These are phyloP conservation scores for Scaptomyza polygonia DNA, from an alignment of 2,888 invertebrate genomes.

Conservation along the genomic window DNA sequence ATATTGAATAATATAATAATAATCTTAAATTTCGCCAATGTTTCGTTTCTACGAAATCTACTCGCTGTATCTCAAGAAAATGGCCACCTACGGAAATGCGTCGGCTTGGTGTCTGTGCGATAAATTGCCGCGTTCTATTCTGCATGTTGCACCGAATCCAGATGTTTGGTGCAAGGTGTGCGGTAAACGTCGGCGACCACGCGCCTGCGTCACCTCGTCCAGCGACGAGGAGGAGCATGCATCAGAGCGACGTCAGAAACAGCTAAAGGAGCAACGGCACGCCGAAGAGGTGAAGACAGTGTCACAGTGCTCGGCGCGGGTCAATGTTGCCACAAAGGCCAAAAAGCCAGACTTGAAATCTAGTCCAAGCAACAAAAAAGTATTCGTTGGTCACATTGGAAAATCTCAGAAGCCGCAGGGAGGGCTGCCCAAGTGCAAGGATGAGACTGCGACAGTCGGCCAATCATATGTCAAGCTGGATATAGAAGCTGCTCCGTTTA, in stretches of 20 bases:
- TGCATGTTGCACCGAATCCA: slow-evolving; percentile 36
- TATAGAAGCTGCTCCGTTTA: not conserved
- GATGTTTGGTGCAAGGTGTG: slow-evolving; percentile 50
- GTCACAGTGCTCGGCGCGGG: slow-evolving; percentile 1
- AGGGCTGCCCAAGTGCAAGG: not conserved
- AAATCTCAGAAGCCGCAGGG: slow-evolving; percentile 38
- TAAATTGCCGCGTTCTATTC: slow-evolving; percentile 59
- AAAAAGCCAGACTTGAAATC: slow-evolving; percentile 29
- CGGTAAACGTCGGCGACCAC: slow-evolving; percentile 47
- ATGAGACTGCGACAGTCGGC: not conserved
- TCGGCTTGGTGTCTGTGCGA: slow-evolving; percentile 57
- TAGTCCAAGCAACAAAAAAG: slow-evolving; percentile 2
- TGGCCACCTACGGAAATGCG: slow-evolving; percentile 32
- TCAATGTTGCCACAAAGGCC: slow-evolving; percentile 39
- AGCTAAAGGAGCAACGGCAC: slow-evolving; percentile 16
- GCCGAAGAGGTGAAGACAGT: slow-evolving; percentile 25
- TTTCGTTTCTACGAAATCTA: slow-evolving; percentile 70
- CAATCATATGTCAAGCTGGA: not conserved
- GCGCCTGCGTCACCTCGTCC: slow-evolving; percentile 24
- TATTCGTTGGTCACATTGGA: slow-evolving; percentile 35
- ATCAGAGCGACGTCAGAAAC: slow-evolving; percentile 6
- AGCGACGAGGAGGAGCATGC: slow-evolving; percentile 56
- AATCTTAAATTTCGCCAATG: slow-evolving; percentile 31
- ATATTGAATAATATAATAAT: slow-evolving; percentile 5
- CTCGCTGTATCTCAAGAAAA: slow-evolving; percentile 53